phyloP scores from a whole-genome alignment of 2,888 invertebrate genomes.

The Tenthredo livida region DNA sequence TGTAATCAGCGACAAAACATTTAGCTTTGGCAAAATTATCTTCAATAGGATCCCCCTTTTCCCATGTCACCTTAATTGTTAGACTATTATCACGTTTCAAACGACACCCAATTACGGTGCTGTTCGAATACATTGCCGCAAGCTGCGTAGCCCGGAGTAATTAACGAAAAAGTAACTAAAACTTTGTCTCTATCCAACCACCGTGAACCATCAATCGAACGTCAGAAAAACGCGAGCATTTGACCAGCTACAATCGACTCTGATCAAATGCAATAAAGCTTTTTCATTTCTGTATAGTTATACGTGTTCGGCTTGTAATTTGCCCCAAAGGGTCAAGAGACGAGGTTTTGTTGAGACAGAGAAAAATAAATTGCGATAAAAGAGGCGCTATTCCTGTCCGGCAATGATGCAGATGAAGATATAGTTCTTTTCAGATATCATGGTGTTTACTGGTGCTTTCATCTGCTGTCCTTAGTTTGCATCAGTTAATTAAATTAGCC shows the following conservation, averaged over 20 bases:
- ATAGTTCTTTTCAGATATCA: too few relatives aligned
- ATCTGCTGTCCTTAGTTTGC: not conserved
- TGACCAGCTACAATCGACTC: not conserved
- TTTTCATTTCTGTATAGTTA: not conserved
- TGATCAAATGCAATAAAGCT: not conserved
- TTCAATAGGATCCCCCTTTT: not conserved
- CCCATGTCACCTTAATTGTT: not conserved
- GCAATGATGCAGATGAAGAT: not conserved
- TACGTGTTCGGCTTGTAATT: not conserved
- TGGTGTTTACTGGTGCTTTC: not conserved
- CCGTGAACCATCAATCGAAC: not conserved
- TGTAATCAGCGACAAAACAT: slow-evolving; percentile 18
- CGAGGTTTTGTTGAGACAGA: not conserved
- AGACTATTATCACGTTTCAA: slow-evolving; percentile 39
- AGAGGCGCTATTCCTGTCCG: not conserved
- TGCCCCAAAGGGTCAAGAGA: not conserved
- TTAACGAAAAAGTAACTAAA: slow-evolving; percentile 21
- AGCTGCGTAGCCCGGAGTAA: not conserved
- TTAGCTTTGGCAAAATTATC: not conserved
- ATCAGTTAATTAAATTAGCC: not conserved
- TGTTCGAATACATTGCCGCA: not conserved
- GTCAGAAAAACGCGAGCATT: slow-evolving; percentile 22
- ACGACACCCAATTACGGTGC: slow-evolving; percentile 12
- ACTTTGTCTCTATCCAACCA: not conserved
- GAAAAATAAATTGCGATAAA: not conserved